A percentile compares a stretch with the other conserved stretches of the same genome.
phyloP scores from a whole-genome alignment of 1,140 invertebrate genomes.

The Drosophila athabasca region DNA sequence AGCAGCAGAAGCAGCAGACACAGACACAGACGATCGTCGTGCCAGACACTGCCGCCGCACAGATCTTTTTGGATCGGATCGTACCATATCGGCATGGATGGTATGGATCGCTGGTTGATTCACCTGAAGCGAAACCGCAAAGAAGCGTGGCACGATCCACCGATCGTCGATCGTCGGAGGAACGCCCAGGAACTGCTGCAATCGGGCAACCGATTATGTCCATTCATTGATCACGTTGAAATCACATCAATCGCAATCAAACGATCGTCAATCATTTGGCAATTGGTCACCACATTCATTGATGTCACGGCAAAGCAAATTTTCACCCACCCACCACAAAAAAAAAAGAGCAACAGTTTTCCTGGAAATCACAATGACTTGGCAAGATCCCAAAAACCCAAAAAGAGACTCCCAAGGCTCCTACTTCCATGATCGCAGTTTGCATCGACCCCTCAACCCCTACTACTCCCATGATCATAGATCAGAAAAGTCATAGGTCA shows the following conservation, averaged over 20 bases:
- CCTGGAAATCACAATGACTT: slow-evolving; percentile 54
- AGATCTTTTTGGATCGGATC: slow-evolving; percentile 17
- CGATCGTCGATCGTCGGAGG: slow-evolving; percentile 17
- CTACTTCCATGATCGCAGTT: no score
- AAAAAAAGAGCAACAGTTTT: slow-evolving; percentile 17
- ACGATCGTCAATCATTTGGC: slow-evolving; percentile 23
- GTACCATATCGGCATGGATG: no score
- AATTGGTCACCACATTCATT: slow-evolving; percentile 29
- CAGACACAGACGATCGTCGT: slow-evolving; percentile 37
- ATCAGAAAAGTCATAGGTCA: slow-evolving; percentile 33
- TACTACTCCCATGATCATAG: no score
- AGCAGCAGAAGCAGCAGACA: slow-evolving; percentile 7
- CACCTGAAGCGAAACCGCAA: slow-evolving; percentile 38
- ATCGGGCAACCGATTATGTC: slow-evolving; percentile 46
- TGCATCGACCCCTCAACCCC: no score
- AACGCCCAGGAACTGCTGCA: slow-evolving; percentile 76
- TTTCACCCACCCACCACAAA: not conserved
- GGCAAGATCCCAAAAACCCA: slow-evolving; percentile 10
- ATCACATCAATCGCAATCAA: slow-evolving; percentile 56
- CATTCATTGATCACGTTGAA: slow-evolving; percentile 55
- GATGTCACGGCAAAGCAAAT: no score
- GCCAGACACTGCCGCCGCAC: slow-evolving; percentile 32
- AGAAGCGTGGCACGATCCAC: slow-evolving; percentile 27
- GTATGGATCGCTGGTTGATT: slow-evolving; percentile 29
- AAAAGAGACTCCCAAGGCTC: not conserved